Base-by-base conservation (phyloP, 2,797 vertebrate species). In the Gallirallus australis region DNA sequence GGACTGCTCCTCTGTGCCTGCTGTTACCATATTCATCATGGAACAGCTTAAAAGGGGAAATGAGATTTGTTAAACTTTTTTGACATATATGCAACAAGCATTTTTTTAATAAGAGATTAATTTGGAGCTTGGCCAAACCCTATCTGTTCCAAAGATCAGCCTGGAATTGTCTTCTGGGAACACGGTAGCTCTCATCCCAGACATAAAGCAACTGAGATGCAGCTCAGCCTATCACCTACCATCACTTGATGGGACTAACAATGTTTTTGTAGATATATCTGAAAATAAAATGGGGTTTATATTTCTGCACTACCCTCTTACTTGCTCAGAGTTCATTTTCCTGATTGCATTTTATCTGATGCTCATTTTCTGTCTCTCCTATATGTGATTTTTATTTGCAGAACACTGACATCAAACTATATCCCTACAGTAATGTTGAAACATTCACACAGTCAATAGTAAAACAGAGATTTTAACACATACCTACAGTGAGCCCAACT, bases 31-130 rank as follows among this genome's bases (percentile, higher is more conserved):
- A 60, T 68, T 68, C 45, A 66, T 73, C 69, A 60, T 14, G 28
- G 63, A 89, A 60, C 60, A 80, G 85, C 54, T 75, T 68, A 69
- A 86, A 88, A 91, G 42, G n/a, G 37, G 33, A 90, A 94, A 59
- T 48, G 45, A 95, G 40, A 89, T 75, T 63, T 71, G 45, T 78
- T 81, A 50, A 90, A 90, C 40, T 64, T 85, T 11, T 79, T 79
- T 88, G 64, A 81, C 48, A 42, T 40, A 66, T 28, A 45, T 13
- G 56, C 47, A 86, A 72, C 65, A 76, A 76, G 19, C 25, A 42
- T 60, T 81, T 86, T 84, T 81, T 9, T 3, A 61, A 33, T 70
- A 78, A 35, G 31, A 63, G 19, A 72, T 63, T 45, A 18, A 71
- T 84, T 64, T 85, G 93, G 78, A 84, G 23, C 31, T 83, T 68